A percentile compares a stretch with the other conserved stretches of the same genome.
These are phyloP conservation scores for Epinotia ramella DNA, from an alignment of 2,888 invertebrate species.

Conservation along the genomic window DNA sequence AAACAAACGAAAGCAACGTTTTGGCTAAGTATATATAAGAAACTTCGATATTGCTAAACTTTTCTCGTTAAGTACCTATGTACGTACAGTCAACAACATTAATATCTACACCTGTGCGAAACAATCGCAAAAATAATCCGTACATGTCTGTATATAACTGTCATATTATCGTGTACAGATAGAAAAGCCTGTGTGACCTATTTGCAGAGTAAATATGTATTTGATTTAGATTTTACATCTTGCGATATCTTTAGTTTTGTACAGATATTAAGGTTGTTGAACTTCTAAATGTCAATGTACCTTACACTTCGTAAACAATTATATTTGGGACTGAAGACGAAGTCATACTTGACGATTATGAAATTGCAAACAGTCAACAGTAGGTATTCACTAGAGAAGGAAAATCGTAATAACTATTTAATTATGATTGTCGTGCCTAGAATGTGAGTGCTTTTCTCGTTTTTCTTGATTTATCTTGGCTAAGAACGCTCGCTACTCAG, in stretches of 20 bases:
- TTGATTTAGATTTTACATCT: too few relatives aligned
- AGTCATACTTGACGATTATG: too few relatives aligned
- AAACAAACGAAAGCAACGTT: conserved; percentile 7
- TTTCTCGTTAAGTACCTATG: background rate
- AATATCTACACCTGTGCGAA: background rate
- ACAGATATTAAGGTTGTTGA: too few relatives aligned
- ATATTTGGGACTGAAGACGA: too few relatives aligned
- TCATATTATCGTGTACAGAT: too few relatives aligned
- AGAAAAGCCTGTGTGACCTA: too few relatives aligned
- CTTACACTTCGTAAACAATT: too few relatives aligned
- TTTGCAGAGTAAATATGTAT: too few relatives aligned
- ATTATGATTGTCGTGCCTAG: background rate
- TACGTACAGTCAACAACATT: background rate
- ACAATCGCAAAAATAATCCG: too few relatives aligned
- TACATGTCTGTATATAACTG: too few relatives aligned
- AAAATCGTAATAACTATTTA: background rate
- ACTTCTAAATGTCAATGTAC: too few relatives aligned
- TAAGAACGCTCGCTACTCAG: conserved; percentile 19
- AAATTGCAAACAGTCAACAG: background rate
- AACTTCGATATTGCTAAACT: conserved; percentile 4
- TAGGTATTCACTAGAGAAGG: background rate
- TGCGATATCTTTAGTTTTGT: too few relatives aligned
- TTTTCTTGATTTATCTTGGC: background rate
- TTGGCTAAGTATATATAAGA: background rate
- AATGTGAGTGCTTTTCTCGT: conserved; percentile 1